Evolutionary conservation across 2,113 vertebrate genomes (phyloP), one percentile per base, ranked within the genome.

Genomic region (Rutilus rutilus): DNA sequence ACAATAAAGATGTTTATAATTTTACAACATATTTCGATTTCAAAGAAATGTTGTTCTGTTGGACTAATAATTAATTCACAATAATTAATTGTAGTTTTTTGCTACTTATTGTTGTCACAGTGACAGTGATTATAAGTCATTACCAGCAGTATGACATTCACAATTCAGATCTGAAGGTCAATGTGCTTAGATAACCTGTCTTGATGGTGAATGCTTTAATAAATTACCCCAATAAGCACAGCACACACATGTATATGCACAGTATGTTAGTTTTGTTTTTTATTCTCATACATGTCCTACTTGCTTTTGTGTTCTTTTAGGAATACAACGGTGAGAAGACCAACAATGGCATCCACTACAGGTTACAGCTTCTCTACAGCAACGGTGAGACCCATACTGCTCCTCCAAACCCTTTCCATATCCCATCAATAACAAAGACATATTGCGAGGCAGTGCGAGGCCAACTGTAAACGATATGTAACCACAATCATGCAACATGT

Each of bases 321-420:
- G 95, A 96, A 84, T 95, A 95, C 86, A 96, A 96, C 0, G 95
- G 96, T 0, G 97, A 98, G 88, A 98, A 97, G 90, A 98, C 97
- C 52, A 98, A 98, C 94, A 99, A 98, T 0, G 97, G 97, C 1
- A 97, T 98, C 90, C 97, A 99, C 89, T 99, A 98, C 93, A 94
- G 97, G 71, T 94, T 99, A 25, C 96, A 98, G 89, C 95, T 98
- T 27, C 97, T 98, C 47, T 98, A 98, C 93, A 98, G 97, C 90
- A 99, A 97, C 1, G 97, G 97, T 98, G 91, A 95, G 96, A 50
- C 33, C 67, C 54, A 45, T 15, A 0, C 42, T 52, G 21, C 27
- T 75, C 42, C 65, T 52, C 21, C 57, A 62, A 47, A 65, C 57
- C 73, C 54, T 59, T 47, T 33, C 42, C 71, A 62, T 75, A 39